These are phyloP conservation scores for Ophiothrix spiculata DNA, from an alignment of 35 echinoderm and acorn worm genomes.

Conservation along the genomic window DNA sequence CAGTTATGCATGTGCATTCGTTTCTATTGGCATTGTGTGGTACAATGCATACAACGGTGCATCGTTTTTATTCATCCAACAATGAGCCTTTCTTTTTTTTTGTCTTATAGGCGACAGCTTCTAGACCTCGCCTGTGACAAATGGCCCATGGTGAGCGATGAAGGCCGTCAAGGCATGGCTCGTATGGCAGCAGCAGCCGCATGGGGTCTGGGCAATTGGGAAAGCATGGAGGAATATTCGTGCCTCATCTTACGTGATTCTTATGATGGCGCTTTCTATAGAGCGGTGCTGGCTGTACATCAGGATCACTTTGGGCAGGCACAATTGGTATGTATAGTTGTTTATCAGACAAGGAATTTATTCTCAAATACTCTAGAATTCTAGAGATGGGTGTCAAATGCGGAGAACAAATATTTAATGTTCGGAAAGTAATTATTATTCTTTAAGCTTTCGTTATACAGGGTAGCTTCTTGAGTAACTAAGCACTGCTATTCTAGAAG, in stretches of 20 bases:
- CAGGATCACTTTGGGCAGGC: constrained; percentile 95
- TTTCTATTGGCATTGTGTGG: no score
- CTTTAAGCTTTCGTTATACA: no score
- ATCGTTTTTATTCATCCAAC: no score
- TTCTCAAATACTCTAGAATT: background rate
- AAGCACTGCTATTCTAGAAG: no score
- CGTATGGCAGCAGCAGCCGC: constrained; percentile 93
- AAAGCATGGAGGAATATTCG: constrained; percentile 97
- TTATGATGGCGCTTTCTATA: constrained; percentile 93
- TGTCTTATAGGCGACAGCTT: constrained; percentile 66
- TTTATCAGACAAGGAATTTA: background rate
- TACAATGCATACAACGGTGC: no score
- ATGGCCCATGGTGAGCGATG: constrained; percentile 85
- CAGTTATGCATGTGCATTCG: no score
- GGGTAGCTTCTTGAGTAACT: no score
- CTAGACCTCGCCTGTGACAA: constrained; percentile 83
- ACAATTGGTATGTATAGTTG: constrained; percentile 60
- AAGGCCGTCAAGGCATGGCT: constrained; percentile 84
- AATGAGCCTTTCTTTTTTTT: no score
- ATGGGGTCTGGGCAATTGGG: constrained; percentile 95
- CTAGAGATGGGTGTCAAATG: background rate
- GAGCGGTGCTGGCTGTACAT: constrained; percentile 89
- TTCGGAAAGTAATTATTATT: no score
- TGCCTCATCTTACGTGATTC: constrained; percentile 91
- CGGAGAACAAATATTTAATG: background rate